Base-by-base conservation (phyloP, 2,113 vertebrate species). In the Rhineura floridana region DNA sequence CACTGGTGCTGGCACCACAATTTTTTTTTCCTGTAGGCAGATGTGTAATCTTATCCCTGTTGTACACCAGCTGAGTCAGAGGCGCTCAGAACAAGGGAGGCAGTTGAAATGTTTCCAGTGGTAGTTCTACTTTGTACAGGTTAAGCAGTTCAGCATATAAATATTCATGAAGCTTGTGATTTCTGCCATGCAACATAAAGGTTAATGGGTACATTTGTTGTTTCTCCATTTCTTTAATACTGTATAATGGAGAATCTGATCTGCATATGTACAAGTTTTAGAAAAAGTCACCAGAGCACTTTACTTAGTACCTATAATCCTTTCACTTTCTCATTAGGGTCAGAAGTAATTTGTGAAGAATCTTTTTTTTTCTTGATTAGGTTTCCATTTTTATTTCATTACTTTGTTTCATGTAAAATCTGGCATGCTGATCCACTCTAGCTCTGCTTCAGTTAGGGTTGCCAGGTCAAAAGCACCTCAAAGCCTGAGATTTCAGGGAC, bases 151-250 rank as follows among this genome's bases (percentile, higher is more conserved):
- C 87, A 86, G 88, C 42, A 81, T 87, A 94, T 93, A 95, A 96
- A 95, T 95, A 96, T 95, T 96, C 94, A 97, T 94, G 87, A 94
- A 95, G 93, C 85, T 77, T 85, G n/a, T 91, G 90, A 91, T 88
- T 94, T 96, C 91, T 94, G 93, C 79, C 90, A 92, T 93, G 91
- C 92, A 96, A 93, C 73, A 84, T 94, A 96, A 96, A 96, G 94
- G 96, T 96, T 97, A 96, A 97, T 95, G 88, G 85, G 91, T 93
- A 93, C 77, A 93, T 94, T 93, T 91, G 72, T 92, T 85, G 36
- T 92, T 88, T 91, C 91, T 88, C 85, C 85, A 85, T 81, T 91
- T 95, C 91, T 90, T 91, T 85, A 94, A 92, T 87, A 92, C 10
- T 21, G 84, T 75, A 76, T 84, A 93, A 93, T 91, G 91, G 78